Conservation (phyloP, 2,888 invertebrate species). For the Willowsia nigromaculata region DNA sequence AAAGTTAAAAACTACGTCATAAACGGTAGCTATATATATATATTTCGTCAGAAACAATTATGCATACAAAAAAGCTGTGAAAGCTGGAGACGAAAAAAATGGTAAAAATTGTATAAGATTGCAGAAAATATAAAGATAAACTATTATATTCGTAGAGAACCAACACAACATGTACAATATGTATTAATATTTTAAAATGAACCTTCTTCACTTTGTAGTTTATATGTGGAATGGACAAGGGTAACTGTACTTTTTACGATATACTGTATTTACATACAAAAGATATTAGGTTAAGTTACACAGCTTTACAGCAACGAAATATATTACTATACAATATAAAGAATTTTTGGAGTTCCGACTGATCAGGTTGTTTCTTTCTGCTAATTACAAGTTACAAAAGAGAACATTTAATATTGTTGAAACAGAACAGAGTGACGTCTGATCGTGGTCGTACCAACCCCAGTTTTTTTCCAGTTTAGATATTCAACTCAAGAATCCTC, state of each 20-base stretch:
- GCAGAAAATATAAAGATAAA: not conserved
- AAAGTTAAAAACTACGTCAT: not conserved
- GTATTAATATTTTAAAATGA: constrained; percentile 61
- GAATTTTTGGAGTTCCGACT: constrained; percentile 53
- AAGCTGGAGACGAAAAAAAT: not conserved
- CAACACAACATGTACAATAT: constrained; percentile 69
- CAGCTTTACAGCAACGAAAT: constrained; percentile 61
- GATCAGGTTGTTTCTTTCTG: constrained; percentile 48
- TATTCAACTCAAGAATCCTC: constrained; percentile 38
- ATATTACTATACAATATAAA: constrained; percentile 21
- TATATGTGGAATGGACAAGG: constrained; percentile 69
- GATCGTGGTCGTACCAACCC: constrained; percentile 28
- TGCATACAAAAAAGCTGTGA: constrained; percentile 30
- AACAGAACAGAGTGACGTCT: constrained; percentile 39
- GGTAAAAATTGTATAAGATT: not conserved
- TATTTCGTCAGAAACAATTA: constrained; percentile 31
- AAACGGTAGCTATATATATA: constrained; percentile 67
- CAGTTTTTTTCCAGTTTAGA: not conserved
- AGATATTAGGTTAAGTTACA: constrained; percentile 37
- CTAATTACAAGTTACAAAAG: not conserved
- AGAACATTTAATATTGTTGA: constrained; percentile 34
- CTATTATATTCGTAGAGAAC: constrained; percentile 7
- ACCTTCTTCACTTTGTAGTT: constrained; percentile 57
- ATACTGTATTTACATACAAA: constrained; percentile 68
- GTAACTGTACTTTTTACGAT: constrained; percentile 71